These are phyloP conservation scores for Agelas oroides DNA, from an alignment of 37 sponge, comb jelly and placozoan species.

Conservation along the genomic window DNA sequence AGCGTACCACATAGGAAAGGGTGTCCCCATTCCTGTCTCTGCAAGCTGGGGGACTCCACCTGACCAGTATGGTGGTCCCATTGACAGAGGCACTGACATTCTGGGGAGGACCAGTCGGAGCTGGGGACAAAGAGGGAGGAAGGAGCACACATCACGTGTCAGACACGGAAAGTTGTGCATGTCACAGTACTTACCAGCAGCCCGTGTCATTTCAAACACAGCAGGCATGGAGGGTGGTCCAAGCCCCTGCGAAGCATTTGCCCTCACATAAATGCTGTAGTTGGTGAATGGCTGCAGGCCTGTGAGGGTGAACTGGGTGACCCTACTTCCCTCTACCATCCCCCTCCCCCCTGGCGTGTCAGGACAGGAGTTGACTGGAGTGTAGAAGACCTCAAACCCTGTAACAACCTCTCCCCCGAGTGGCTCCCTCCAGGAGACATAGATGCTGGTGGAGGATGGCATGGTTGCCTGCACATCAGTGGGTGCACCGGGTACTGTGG, in stretches of 20 bases:
- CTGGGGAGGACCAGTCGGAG: conserved; percentile 30
- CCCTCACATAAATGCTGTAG: conserved; percentile 17
- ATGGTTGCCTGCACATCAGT: not conserved
- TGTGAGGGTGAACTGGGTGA: not conserved
- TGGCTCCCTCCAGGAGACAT: not conserved
- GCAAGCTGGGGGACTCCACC: conserved; percentile 27
- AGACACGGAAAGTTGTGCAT: not conserved
- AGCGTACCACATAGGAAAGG: no score
- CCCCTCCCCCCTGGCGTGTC: conserved; percentile 2
- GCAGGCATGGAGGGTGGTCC: conserved; percentile 1
- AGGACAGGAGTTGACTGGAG: conserved; percentile 13
- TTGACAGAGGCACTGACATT: conserved; percentile 5
- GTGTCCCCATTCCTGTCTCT: not conserved
- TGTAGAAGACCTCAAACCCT: conserved; percentile 8
- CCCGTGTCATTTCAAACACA: not conserved
- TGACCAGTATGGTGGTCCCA: conserved; percentile 4
- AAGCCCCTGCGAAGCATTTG: conserved; percentile 3
- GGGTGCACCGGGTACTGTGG: conserved; percentile 40
- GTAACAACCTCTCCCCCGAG: not conserved
- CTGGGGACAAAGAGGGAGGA: conserved; percentile 1
- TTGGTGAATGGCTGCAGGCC: conserved; percentile 4
- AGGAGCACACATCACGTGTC: not conserved
- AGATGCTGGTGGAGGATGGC: not conserved
- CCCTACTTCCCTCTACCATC: not conserved
- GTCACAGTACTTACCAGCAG: conserved; percentile 17